These are phyloP conservation scores for Drosophila virilis DNA, from an alignment of 1,140 invertebrate genomes.

Conservation along the genomic window DNA sequence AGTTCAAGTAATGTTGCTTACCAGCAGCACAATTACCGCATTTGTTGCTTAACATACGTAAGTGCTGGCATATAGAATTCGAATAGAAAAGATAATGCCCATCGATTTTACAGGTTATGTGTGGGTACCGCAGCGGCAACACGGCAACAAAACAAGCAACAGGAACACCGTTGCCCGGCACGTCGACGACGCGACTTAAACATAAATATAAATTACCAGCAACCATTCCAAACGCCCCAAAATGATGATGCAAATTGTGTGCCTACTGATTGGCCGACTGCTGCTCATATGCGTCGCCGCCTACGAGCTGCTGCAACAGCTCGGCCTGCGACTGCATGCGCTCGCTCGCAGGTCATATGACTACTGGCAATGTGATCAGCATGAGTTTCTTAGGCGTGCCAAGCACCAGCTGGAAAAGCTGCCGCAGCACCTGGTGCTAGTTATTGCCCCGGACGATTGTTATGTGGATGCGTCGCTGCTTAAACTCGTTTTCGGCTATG, in stretches of 20 bases:
- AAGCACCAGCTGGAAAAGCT: slow-evolving; percentile 65
- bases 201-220: slow-evolving; percentile 9
- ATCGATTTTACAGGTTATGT: slow-evolving; percentile 35
- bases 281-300: slow-evolving; percentile 43
- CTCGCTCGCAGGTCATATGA: slow-evolving; percentile 76
- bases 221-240: slow-evolving; percentile 46
- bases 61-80: not conserved
- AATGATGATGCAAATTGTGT: slow-evolving; percentile 63
- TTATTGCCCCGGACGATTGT: slow-evolving; percentile 58
- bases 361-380: slow-evolving; percentile 60
- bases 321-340: slow-evolving; percentile 59
- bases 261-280: slow-evolving; percentile 47
- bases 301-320: slow-evolving; percentile 50
- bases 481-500: slow-evolving; percentile 61
- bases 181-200: slow-evolving; percentile 16
- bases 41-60: slow-evolving; percentile 28
- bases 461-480: slow-evolving; percentile 54
- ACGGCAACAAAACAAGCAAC: slow-evolving; percentile 47
- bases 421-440: slow-evolving; percentile 70
- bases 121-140: slow-evolving; percentile 19
- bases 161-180: slow-evolving; percentile 44
- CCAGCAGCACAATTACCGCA: slow-evolving; percentile 22
- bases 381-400: slow-evolving; percentile 48
- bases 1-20: slow-evolving; percentile 27
- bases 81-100: too few relatives aligned